Evolutionary conservation across 2,888 invertebrate genomes (phyloP).

Genomic region (Epinotia nisella): DNA sequence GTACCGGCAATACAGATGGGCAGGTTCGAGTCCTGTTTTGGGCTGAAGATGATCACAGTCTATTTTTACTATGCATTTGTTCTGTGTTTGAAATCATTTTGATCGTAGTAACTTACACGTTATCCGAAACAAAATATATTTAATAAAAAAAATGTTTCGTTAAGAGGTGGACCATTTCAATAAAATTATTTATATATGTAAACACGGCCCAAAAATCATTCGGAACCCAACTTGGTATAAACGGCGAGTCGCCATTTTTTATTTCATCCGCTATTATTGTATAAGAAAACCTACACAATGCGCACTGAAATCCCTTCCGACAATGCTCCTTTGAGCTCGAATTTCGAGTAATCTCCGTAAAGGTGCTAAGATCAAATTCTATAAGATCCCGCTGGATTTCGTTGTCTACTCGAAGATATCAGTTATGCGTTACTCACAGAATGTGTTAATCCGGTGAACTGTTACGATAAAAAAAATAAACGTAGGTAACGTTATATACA

Average conservation of each 20-base stretch:
- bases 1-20: too few species aligned
- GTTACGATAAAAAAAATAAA: background rate
- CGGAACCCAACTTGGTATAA: background rate
- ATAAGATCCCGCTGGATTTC: constrained; percentile 35
- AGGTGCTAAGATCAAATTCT: constrained; percentile 44
- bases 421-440: constrained; percentile 16
- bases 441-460: constrained; percentile 6
- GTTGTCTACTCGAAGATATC: constrained; percentile 37
- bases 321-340: constrained; percentile 39
- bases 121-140: too few species aligned
- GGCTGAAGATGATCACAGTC: too few species aligned
- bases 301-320: constrained; percentile 23
- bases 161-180: too few species aligned
- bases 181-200: too few species aligned
- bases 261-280: constrained; percentile 10
- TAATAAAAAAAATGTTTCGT: too few species aligned
- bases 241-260: constrained; percentile 7
- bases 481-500: background rate
- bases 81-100: too few species aligned
- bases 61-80: too few species aligned
- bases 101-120: too few species aligned
- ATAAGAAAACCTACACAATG: constrained; percentile 20
- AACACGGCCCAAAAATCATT: background rate
- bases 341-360: constrained; percentile 42
- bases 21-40: too few species aligned